Base-by-base conservation (phyloP, 2,888 invertebrate genomes). In the Ormyrus thymus region DNA sequence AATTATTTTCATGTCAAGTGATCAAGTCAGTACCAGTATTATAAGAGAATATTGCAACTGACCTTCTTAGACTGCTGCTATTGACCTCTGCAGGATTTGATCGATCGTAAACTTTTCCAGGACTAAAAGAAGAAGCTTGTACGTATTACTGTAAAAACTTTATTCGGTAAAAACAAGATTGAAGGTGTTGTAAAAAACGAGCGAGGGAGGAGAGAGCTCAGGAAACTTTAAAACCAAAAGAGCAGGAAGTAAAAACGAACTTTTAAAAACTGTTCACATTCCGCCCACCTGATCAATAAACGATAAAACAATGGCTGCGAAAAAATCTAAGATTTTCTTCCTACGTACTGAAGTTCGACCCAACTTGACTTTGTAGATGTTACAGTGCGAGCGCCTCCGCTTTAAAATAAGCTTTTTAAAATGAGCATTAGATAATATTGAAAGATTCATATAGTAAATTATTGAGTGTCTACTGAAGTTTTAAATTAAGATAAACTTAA, bases 151-250 rank as follows among this genome's bases (percentile, higher is more conserved):
- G 55, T 13, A 55, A 45, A 55, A 68, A 68, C 55, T 68, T 68
- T 68, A 68, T 68, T 68, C 68, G 46, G 45, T 56, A 68, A 68
- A 68, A 56, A 45, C 46, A 46, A 56, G 68, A 56, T 56, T 56
- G 68, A 56, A 68, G 15, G n/a, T 46, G 15, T 13, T 56, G 13
- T 68, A 56, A 56, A 56, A 56, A 68, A 53, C 8, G n/a, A 51
- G 29, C 43, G 9, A 10, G 15, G 29, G 15, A 68, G 46, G 29
- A 46, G n/a, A 9, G 45, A 68, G 56, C 10, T 13, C 15, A 68
- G 45, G 53, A 56, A 45, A 13, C 4, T 29, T 29, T 29, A 29
- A 29, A 29, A 29, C 29, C 29, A 29, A 29, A 29, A 29, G 29
- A 29, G n/a, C 55, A 68, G 48, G 46, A 46, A 68, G 56, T 46